Conservation (phyloP, 2,113 vertebrate species). For the Guaruba guarouba region DNA sequence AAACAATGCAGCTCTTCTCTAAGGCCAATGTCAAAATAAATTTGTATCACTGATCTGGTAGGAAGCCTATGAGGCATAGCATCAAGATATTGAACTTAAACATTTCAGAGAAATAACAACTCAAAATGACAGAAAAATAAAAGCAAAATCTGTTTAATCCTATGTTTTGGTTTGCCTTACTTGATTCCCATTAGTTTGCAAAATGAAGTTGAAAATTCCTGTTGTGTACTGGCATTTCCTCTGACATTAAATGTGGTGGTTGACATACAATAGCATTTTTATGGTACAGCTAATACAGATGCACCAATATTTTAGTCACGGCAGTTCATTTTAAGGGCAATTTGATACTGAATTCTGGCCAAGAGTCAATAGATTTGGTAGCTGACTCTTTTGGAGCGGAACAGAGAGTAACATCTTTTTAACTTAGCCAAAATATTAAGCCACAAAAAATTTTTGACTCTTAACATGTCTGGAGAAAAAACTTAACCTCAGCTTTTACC, state of each 20-base stretch:
- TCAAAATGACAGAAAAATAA: background rate
- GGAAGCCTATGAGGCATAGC: slow-evolving; percentile 14
- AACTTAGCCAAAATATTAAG: background rate
- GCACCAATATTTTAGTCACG: background rate
- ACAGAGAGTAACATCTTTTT: background rate
- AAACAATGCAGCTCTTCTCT: slow-evolving; percentile 52
- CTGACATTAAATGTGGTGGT: background rate
- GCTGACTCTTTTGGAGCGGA: background rate
- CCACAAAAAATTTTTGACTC: background rate
- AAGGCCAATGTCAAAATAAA: slow-evolving; percentile 69
- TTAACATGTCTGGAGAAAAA: background rate
- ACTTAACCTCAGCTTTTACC: background rate
- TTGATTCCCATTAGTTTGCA: background rate
- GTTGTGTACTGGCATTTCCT: background rate
- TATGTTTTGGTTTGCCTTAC: background rate
- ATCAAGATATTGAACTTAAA: background rate
- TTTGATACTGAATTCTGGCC: background rate
- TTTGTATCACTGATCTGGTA: slow-evolving; percentile 53
- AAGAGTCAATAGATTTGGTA: background rate
- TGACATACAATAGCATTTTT: background rate
- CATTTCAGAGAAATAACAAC: slow-evolving; percentile 2
- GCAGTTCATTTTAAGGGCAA: background rate
- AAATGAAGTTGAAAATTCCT: background rate
- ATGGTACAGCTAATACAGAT: background rate
- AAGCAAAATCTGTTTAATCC: slow-evolving; percentile 31